Conservation (phyloP, 2,888 invertebrate species). For the Vannuccia rotundouncinata region DNA sequence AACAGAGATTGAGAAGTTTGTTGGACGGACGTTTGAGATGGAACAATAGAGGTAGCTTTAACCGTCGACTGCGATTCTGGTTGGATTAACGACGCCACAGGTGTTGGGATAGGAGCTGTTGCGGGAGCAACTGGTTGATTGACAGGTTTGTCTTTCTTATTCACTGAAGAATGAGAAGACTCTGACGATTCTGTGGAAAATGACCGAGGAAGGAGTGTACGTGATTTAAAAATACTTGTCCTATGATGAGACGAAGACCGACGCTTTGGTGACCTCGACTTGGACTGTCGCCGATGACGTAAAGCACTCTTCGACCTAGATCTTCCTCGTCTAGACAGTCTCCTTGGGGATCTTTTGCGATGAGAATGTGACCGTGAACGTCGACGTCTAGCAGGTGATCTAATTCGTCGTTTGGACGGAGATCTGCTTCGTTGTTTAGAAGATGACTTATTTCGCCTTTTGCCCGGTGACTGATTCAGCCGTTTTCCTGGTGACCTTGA, state of each 20-base stretch:
- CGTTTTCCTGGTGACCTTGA: background rate
- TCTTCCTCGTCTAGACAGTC: background rate
- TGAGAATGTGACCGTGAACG: background rate
- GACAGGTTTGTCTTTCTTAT: background rate
- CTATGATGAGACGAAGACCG: background rate
- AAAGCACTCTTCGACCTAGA: background rate
- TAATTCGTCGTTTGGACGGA: background rate
- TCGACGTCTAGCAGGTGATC: background rate
- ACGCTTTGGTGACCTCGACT: background rate
- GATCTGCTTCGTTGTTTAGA: background rate
- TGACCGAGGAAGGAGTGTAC: background rate
- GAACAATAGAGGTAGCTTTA: background rate
- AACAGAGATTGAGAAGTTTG: too few relatives aligned
- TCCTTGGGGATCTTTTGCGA: background rate
- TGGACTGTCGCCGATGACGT: background rate
- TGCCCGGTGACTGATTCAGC: too few relatives aligned
- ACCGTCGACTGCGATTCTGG: background rate
- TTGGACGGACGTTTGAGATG: background rate
- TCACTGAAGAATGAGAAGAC: background rate
- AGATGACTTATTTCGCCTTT: background rate
- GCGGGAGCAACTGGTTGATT: background rate
- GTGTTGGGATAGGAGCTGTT: background rate
- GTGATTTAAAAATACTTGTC: background rate
- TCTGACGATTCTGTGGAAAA: conserved; percentile 4
- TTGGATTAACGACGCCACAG: background rate